A percentile compares a stretch with the other conserved stretches of the same genome.
Evolutionary conservation across 2,113 vertebrate genomes (phyloP).

Genomic region (Nyctereutes procyonoides): DNA sequence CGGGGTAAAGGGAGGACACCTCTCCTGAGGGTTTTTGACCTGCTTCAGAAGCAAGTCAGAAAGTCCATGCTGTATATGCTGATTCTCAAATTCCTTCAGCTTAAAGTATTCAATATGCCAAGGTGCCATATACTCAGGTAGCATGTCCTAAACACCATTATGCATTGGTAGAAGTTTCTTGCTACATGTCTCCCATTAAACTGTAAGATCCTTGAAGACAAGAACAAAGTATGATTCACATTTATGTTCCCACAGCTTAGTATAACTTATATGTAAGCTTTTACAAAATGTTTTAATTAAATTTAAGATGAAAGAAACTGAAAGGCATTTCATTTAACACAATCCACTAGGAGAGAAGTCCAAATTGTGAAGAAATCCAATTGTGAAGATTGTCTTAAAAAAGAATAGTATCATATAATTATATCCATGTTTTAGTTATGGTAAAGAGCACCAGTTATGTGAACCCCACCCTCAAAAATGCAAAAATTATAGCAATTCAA

Average conservation of each 20-base stretch:
- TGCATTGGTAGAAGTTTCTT: constrained; percentile 10
- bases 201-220: neutral
- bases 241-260: constrained; percentile 19
- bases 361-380: constrained; percentile 19
- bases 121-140: neutral
- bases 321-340: constrained; percentile 14
- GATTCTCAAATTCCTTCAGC: neutral
- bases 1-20: neutral
- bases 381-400: constrained; percentile 26
- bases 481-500: constrained; percentile 20
- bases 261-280: constrained; percentile 15
- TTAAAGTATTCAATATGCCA: neutral
- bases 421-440: neutral
- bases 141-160: neutral
- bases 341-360: constrained; percentile 34
- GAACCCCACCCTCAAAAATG: neutral
- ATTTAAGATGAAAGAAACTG: constrained; percentile 37
- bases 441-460: neutral
- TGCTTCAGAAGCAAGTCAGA: neutral
- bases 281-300: constrained; percentile 53
- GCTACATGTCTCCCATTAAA: neutral
- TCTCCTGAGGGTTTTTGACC: neutral
- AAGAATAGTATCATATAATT: neutral
- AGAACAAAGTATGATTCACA: constrained; percentile 21
- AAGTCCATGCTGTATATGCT: neutral